Percentiles rank a stretch among this genome's conserved stretches.
phyloP scores from a whole-genome alignment of 2,797 vertebrate species.

The Carduelis carduelis region DNA sequence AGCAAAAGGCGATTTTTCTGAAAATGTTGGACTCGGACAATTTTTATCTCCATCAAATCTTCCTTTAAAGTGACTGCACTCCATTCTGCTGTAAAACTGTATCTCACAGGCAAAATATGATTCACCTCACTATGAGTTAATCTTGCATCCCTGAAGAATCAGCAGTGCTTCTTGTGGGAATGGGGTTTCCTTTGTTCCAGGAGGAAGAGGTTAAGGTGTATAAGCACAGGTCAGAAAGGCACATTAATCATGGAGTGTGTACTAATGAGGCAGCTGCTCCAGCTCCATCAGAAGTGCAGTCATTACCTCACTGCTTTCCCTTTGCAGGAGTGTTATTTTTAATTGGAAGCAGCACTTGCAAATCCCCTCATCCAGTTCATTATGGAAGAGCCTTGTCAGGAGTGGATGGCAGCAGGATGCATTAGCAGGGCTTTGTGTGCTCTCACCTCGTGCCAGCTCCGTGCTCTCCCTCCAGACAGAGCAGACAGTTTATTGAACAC shows the following conservation, averaged over 20 bases:
- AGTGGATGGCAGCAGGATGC: not conserved
- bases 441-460: accelerated
- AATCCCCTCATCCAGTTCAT: not conserved
- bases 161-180: accelerated
- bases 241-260: not conserved
- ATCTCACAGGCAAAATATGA: not conserved
- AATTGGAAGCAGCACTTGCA: slow-evolving; percentile 16
- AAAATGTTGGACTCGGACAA: not conserved
- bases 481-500: not conserved
- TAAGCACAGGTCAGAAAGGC: not conserved
- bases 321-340: slow-evolving; percentile 29
- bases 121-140: not conserved
- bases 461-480: accelerated
- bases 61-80: not conserved
- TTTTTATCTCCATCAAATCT: not conserved
- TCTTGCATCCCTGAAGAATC: not conserved
- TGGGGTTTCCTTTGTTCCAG: not conserved
- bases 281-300: not conserved
- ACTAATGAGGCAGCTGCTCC: slow-evolving; percentile 11
- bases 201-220: not conserved
- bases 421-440: not conserved
- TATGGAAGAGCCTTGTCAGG: not conserved
- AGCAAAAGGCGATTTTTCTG: not conserved
- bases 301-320: not conserved
- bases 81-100: not conserved